Percentiles rank a stretch among this genome's conserved stretches.
Conservation (phyloP, 92 coral and sea anemone species). For the Umimayanthus kanabou region DNA sequence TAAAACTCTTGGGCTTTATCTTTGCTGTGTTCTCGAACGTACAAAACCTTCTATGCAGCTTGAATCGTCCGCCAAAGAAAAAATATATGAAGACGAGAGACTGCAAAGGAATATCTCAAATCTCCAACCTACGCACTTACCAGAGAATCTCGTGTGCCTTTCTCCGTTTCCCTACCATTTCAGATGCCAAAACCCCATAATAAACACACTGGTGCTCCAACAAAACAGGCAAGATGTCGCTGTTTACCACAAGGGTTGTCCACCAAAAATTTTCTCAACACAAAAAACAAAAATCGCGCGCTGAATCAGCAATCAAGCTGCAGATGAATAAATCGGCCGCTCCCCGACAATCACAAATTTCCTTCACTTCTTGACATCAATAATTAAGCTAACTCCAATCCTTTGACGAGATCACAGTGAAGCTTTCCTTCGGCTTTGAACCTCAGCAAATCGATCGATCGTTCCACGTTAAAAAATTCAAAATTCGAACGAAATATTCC, state of each 20-base stretch:
- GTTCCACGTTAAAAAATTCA: conserved; percentile 98
- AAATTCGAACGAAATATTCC: conserved; percentile 99
- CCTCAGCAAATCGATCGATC: conserved; percentile 78
- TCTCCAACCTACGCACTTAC: conserved; percentile 87
- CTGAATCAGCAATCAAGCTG: conserved; percentile 99
- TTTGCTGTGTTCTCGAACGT: conserved; percentile 66
- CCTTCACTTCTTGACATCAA: conserved; percentile 84
- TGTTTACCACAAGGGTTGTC: conserved; percentile 71
- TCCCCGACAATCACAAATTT: conserved; percentile 87
- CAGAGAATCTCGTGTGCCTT: conserved; percentile 72
- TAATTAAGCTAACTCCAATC: conserved; percentile 73
- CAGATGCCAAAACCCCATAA: conserved; percentile 69
- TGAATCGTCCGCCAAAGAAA: conserved; percentile 78
- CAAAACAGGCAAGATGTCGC: conserved; percentile 66
- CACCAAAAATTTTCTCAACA: conserved; percentile 88
- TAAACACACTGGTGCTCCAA: conserved; percentile 55
- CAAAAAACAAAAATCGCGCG: conserved; percentile 99
- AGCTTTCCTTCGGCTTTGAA: conserved; percentile 56
- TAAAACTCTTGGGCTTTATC: conserved; percentile 66
- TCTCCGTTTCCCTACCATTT: conserved; percentile 68
- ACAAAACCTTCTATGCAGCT: conserved; percentile 55
- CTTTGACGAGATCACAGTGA: conserved; percentile 66
- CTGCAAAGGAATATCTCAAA: conserved; percentile 74
- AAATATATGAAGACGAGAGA: conserved; percentile 70
- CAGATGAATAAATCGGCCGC: conserved; percentile 89